These are phyloP conservation scores for Serripes groenlandicus DNA, from an alignment of 2,888 invertebrate species.

Conservation along the genomic window DNA sequence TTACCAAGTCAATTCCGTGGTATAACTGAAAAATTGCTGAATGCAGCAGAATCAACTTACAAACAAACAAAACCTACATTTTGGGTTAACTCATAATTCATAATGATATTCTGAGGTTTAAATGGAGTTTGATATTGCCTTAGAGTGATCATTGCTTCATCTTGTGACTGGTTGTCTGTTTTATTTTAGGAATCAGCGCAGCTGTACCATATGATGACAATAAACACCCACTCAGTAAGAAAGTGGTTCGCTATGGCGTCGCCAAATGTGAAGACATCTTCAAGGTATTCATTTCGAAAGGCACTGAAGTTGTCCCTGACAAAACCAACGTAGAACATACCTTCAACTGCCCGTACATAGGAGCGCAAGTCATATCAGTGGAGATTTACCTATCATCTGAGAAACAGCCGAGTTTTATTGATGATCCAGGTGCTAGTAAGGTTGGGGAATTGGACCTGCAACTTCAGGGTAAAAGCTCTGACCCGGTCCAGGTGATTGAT, in stretches of 20 bases:
- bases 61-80: no score
- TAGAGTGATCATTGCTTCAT: no score
- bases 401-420: constrained; percentile 39
- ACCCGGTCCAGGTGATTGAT: constrained; percentile 32
- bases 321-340: constrained; percentile 38
- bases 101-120: no score
- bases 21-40: no score
- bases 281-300: constrained; percentile 36
- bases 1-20: no score
- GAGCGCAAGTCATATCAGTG: constrained; percentile 9
- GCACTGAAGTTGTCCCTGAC: constrained; percentile 35
- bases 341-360: constrained; percentile 12
- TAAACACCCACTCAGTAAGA: constrained; percentile 24
- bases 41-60: no score
- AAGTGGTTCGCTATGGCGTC: constrained; percentile 21
- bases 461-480: background rate
- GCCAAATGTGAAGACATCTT: constrained; percentile 53
- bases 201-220: constrained; percentile 37
- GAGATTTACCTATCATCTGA: constrained; percentile 53
- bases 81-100: no score
- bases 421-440: constrained; percentile 22
- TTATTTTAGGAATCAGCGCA: constrained; percentile 40
- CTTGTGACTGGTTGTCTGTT: no score
- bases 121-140: no score
- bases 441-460: constrained; percentile 35